These are phyloP conservation scores for Agrilus mali DNA, from an alignment of 2,888 invertebrate genomes.

Conservation along the genomic window DNA sequence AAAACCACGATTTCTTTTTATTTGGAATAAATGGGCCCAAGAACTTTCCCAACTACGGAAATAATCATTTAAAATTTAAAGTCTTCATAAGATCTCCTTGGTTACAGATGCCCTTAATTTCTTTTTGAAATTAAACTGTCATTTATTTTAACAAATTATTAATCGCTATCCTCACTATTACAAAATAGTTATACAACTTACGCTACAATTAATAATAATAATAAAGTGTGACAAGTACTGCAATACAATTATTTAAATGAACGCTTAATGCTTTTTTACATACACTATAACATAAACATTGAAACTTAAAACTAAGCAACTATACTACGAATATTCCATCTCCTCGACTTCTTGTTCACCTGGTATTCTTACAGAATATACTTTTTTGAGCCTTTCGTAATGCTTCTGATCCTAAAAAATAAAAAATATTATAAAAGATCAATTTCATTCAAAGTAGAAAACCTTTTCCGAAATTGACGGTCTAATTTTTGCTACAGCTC, in stretches of 20 bases:
- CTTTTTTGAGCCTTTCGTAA: slow-evolving; percentile 59
- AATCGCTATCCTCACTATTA: too few species aligned
- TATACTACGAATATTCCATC: slow-evolving; percentile 26
- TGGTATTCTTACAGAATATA: slow-evolving; percentile 45
- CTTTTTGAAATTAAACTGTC: background rate
- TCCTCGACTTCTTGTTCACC: slow-evolving; percentile 45
- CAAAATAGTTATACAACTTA: too few species aligned
- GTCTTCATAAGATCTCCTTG: too few species aligned
- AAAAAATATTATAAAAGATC: background rate
- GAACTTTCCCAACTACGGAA: too few species aligned
- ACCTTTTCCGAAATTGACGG: slow-evolving; percentile 77
- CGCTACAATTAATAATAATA: too few species aligned
- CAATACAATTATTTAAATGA: background rate
- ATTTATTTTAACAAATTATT: too few species aligned
- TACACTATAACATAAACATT: background rate
- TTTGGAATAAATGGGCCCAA: too few species aligned
- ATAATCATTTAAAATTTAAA: too few species aligned
- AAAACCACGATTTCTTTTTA: too few species aligned
- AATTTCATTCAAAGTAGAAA: slow-evolving; percentile 11
- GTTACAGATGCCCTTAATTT: too few species aligned
- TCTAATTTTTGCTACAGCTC: slow-evolving; percentile 64
- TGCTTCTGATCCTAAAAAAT: slow-evolving; percentile 52
- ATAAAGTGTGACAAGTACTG: background rate
- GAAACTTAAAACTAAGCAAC: background rate
- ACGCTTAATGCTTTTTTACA: background rate